Evolutionary conservation across 2,797 vertebrate genomes (phyloP).

Genomic region (Coluber constrictor): DNA sequence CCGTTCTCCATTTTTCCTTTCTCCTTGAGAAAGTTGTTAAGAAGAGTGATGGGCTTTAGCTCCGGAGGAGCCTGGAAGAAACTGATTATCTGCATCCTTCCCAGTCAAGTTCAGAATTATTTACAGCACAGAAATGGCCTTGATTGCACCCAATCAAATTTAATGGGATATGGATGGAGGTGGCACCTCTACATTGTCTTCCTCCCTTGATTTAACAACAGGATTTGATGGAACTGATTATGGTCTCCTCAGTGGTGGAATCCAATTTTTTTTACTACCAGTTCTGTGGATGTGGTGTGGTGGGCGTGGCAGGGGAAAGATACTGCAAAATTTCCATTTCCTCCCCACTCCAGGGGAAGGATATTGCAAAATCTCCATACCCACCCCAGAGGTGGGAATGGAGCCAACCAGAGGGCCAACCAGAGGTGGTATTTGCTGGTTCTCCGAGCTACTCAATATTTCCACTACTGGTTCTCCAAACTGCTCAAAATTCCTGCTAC

Average conservation of each 20-base stretch:
- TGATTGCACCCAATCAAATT: not conserved
- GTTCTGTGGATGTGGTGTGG: too few relatives aligned
- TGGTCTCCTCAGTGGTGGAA: not conserved
- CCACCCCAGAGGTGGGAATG: too few relatives aligned
- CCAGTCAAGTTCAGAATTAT: not conserved
- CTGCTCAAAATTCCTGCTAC: too few relatives aligned
- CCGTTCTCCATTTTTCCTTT: not conserved
- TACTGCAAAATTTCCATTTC: too few relatives aligned
- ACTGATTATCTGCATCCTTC: not conserved
- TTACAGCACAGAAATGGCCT: not conserved
- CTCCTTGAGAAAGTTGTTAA: not conserved
- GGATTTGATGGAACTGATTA: not conserved
- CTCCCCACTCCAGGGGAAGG: too few relatives aligned
- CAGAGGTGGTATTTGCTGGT: too few relatives aligned
- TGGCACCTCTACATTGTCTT: not conserved
- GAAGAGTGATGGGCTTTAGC: not conserved
- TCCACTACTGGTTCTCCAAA: too few relatives aligned
- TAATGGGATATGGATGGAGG: not conserved
- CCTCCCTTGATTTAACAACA: not conserved
- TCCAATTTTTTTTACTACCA: too few relatives aligned
- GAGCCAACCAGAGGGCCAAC: too few relatives aligned
- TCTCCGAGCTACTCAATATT: too few relatives aligned
- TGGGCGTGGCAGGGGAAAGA: too few relatives aligned
- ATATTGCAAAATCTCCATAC: too few relatives aligned
- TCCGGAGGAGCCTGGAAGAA: not conserved